Conservation (phyloP, 1,140 invertebrate genomes). For the Hypothenemus hampei region DNA sequence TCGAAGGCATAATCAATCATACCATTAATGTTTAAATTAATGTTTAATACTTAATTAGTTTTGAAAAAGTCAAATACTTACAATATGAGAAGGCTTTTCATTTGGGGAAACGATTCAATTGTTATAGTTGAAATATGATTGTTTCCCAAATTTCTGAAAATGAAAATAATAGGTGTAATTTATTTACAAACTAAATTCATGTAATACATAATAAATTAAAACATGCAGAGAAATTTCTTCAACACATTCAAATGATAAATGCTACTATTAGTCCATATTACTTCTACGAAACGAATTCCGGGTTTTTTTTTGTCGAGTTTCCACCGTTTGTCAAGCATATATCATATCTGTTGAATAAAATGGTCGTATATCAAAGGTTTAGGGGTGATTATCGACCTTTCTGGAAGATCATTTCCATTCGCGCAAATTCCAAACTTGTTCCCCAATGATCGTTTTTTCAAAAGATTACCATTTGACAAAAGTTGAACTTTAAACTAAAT, state of each 20-base stretch:
- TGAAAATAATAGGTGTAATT: no score
- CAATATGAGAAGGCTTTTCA: conserved; percentile 60
- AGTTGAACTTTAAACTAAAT: no score
- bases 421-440: conserved; percentile 4
- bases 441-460: no score
- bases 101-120: conserved; percentile 54
- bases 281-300: conserved; percentile 10
- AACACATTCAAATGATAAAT: conserved; percentile 16
- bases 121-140: conserved; percentile 61
- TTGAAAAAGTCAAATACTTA: no score
- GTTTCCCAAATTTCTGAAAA: conserved; percentile 63
- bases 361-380: conserved; percentile 12
- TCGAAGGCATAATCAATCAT: no score
- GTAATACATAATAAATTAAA: no score
- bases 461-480: no score
- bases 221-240: neutral
- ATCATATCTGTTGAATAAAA: conserved; percentile 21
- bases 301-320: conserved; percentile 7
- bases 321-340: conserved; percentile 19
- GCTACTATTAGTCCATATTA: conserved; percentile 18
- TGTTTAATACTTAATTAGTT: no score
- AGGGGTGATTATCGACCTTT: conserved; percentile 23
- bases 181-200: no score
- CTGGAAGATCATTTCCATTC: conserved; percentile 14
- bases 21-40: no score